Evolutionary conservation across 2,888 invertebrate genomes (phyloP), one percentile per base, ranked within the genome.

Genomic region (Smittia aterrima): DNA sequence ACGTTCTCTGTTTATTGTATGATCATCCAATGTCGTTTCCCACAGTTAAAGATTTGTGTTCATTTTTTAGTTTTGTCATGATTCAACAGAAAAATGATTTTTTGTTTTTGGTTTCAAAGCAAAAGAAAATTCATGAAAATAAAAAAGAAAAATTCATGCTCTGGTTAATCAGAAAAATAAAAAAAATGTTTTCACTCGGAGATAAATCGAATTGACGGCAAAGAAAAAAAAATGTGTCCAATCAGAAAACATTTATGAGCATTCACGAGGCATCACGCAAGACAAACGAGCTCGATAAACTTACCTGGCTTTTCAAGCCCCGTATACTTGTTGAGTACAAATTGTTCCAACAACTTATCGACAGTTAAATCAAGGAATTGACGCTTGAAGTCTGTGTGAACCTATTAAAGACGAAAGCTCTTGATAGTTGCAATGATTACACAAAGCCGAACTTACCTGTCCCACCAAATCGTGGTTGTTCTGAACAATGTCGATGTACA

Each of bases 291-390:
- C 16, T 47, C 16, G 18, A 16, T 53, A 9, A 72, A 78, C 80
- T 85, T 86, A 90, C 96, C 92, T 83, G 97, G 97, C 83, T 92
- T 94, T 81, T 96, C 96, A 77, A 91, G 88, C 77, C 97, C 96
- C 77, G 96, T 97, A 78, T 93, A 92, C 85, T 98, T 98, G 78
- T 91, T 91, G 79, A 92, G 87, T 74, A 97, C 92, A 84, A 98
- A 96, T 81, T 93, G 92, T 81, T 95, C 92, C 77, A 98, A 84
- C 74, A 98, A 85, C 81, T 95, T 94, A 79, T 97, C 96, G 41
- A 98, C 93, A 64, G 95, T 94, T 86, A 96, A 87, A 81, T 95
- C 93, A 77, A 93, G 86, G 82, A 96, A 95, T 80, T 95, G 96
- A 76, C 92, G 90, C 81, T 93, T 91, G 80, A 97, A 96, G 80